Conservation (phyloP, 2,113 vertebrate genomes). For the Chroicocephalus ridibundus region DNA sequence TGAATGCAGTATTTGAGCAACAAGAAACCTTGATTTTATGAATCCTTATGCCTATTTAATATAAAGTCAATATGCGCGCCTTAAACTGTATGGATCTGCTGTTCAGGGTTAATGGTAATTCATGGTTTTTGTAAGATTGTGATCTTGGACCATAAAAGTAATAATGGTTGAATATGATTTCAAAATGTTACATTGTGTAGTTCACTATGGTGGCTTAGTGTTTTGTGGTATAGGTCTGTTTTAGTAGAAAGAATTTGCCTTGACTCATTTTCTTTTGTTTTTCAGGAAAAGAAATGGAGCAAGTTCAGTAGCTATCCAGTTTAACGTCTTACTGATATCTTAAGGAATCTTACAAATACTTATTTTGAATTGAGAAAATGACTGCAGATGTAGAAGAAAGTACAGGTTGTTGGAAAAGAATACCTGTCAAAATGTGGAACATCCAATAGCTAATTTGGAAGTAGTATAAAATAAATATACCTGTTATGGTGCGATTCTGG, state of each 20-base stretch:
- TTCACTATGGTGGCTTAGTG: slow-evolving; percentile 13
- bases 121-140: neutral
- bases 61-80: fast-evolving
- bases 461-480: slow-evolving; percentile 74
- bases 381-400: slow-evolving; percentile 77
- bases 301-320: slow-evolving; percentile 75
- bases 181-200: neutral
- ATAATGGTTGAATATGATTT: slow-evolving; percentile 18
- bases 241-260: slow-evolving; percentile 26
- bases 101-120: neutral
- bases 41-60: neutral
- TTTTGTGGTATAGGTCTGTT: neutral
- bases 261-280: slow-evolving; percentile 48
- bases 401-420: slow-evolving; percentile 72
- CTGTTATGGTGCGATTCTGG: slow-evolving; percentile 87
- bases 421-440: slow-evolving; percentile 73
- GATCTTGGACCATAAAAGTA: neutral
- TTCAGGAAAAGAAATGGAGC: slow-evolving; percentile 86
- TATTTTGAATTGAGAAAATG: slow-evolving; percentile 81
- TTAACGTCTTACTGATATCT: slow-evolving; percentile 79
- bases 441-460: slow-evolving; percentile 65
- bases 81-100: neutral
- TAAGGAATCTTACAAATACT: slow-evolving; percentile 74
- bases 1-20: slow-evolving; percentile 26
- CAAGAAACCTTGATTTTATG: neutral